Conservation (phyloP, 2,113 vertebrate species). For the Myotis yumanensis region DNA sequence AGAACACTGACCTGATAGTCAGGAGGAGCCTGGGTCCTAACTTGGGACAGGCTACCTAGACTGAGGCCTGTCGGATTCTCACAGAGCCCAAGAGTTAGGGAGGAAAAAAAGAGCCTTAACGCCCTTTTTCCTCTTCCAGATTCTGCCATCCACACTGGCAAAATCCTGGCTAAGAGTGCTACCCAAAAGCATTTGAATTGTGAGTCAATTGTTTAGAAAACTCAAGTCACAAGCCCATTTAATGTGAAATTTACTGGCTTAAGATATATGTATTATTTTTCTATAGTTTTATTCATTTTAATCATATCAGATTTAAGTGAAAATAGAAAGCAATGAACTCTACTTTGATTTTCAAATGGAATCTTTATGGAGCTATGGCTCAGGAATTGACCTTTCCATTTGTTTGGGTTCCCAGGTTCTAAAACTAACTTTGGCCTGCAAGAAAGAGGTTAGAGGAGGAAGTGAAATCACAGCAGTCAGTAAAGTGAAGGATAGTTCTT, state of each 20-base stretch:
- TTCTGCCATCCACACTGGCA: not conserved
- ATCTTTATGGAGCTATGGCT: not conserved
- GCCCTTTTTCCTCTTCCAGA: not conserved
- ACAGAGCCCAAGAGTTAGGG: not conserved
- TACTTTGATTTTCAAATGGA: slow-evolving; percentile 8
- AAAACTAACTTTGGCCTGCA: not conserved
- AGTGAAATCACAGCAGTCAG: not conserved
- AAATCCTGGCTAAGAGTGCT: not conserved
- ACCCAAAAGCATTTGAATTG: slow-evolving; percentile 1
- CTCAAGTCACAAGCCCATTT: not conserved
- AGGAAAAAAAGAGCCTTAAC: not conserved
- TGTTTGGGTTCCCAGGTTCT: not conserved
- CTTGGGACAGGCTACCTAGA: not conserved
- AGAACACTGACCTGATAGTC: not conserved
- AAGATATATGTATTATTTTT: not conserved
- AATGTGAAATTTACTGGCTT: not conserved
- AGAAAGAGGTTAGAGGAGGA: not conserved
- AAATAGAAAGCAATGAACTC: not conserved
- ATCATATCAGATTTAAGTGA: not conserved
- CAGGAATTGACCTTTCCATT: not conserved
- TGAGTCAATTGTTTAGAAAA: not conserved
- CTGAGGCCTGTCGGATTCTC: not conserved
- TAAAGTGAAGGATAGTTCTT: not conserved
- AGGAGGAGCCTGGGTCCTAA: not conserved
- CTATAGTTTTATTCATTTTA: not conserved